Conservation (phyloP, 1,140 invertebrate genomes). For the Pectinophora gossypiella region DNA sequence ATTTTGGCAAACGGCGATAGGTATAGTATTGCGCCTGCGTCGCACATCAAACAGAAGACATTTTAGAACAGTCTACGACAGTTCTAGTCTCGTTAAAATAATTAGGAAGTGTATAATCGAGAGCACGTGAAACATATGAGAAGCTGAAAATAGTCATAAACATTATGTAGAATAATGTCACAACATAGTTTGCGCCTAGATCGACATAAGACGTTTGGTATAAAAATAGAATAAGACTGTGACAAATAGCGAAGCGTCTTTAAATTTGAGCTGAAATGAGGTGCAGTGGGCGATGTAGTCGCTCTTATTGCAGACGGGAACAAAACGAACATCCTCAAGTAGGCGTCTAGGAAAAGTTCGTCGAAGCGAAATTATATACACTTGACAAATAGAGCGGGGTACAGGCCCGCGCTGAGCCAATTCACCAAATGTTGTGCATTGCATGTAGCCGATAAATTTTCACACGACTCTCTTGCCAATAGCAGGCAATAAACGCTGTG, state of each 20-base stretch:
- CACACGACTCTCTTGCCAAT: constrained; percentile 33
- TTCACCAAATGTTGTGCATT: constrained; percentile 42
- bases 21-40: neutral
- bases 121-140: no score
- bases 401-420: constrained; percentile 28
- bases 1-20: neutral
- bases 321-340: constrained; percentile 33
- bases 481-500: constrained; percentile 33
- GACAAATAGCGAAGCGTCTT: constrained; percentile 32
- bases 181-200: neutral
- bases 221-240: constrained; percentile 35
- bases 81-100: neutral
- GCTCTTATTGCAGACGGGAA: constrained; percentile 32
- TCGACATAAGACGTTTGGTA: constrained; percentile 10
- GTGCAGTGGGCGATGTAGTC: constrained; percentile 16
- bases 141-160: no score
- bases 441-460: constrained; percentile 40
- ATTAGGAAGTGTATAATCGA: no score
- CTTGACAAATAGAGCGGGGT: constrained; percentile 40
- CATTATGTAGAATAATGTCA: no score
- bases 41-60: neutral
- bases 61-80: neutral
- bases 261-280: constrained; percentile 20
- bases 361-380: constrained; percentile 51
- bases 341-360: constrained; percentile 23